Base-by-base conservation (phyloP, 2,113 vertebrate species). In the Xenopus borealis region DNA sequence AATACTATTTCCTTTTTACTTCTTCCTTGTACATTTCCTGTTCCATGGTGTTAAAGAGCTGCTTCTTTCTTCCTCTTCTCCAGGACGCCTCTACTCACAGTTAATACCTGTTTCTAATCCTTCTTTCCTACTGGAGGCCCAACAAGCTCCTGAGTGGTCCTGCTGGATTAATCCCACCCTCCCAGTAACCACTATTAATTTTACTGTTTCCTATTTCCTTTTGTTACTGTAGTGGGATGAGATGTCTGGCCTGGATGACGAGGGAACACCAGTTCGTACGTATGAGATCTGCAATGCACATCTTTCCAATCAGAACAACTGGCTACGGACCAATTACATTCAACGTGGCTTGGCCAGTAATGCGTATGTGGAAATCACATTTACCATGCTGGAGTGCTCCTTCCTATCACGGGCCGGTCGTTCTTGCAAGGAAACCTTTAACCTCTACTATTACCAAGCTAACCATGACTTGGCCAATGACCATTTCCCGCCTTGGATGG, bases 301-400 rank as follows among this genome's bases (percentile, higher is more conserved):
- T 11, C 88, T 88, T n/a, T 76, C 81, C 8, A 88, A 90, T 68
- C 82, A 82, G 82, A 93, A 91, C 72, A 91, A 95, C 66, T 95
- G 95, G 94, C 89, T 96, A 46, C 93, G 94, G 58, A 95, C 92
- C 0, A 87, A 89, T 71, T 94, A 91, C 80, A 92, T 95, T 1
- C 88, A 82, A 0, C 83, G 94, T 0, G 85, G 83, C 0, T 91
- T 84, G 0, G 93, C 95, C 0, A 88, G 91, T 1, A 89, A 94
- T 27, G 92, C 94, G 19, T 96, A 95, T 1, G 94, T 93, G 77
- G 93, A 95, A 1, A 84, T 96, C 59, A 89, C 91, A 2, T 96
- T 95, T 84, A 95, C 94, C 79, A 91, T 96, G 91, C 84, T 96
- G 62, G 95, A 96, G 85, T 96, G 95, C 59, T 90, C 93, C 4